These are phyloP conservation scores for Teleiodes luculella DNA, from an alignment of 2,888 invertebrate genomes.

Conservation along the genomic window DNA sequence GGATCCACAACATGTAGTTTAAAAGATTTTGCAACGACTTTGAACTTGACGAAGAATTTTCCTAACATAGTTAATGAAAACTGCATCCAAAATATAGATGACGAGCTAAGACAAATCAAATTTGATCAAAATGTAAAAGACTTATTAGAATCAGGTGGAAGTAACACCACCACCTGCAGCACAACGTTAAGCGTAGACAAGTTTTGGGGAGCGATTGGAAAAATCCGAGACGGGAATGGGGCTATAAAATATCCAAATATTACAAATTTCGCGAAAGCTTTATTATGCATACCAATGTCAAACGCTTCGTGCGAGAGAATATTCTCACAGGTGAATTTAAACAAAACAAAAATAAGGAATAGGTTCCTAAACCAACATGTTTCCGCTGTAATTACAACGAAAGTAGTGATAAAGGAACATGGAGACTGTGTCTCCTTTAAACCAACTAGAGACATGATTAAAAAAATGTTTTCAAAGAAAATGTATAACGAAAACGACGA, in stretches of 20 bases:
- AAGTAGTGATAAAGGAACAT: background rate
- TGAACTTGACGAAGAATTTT: too few relatives aligned
- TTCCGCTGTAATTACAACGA: background rate
- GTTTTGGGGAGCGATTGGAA: too few relatives aligned
- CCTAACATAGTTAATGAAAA: too few relatives aligned
- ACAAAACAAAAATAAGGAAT: conserved; percentile 7
- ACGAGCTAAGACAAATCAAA: too few relatives aligned
- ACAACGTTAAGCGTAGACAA: background rate
- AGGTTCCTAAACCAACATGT: background rate
- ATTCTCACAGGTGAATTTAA: conserved; percentile 10
- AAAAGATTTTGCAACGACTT: too few relatives aligned
- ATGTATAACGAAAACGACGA: too few relatives aligned
- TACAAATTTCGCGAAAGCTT: conserved; percentile 14
- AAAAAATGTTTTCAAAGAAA: conserved; percentile 13
- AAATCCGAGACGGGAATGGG: background rate
- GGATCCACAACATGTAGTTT: too few relatives aligned
- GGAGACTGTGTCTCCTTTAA: conserved; percentile 2
- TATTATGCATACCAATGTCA: conserved; percentile 16
- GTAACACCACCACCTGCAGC: background rate
- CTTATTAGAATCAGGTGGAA: too few relatives aligned
- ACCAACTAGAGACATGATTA: background rate
- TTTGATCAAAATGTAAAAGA: too few relatives aligned
- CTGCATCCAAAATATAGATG: too few relatives aligned
- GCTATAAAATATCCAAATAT: conserved; percentile 13
- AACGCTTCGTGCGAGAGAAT: conserved; percentile 5